phyloP scores from a whole-genome alignment of 2,888 invertebrate species.

The Prosopocoilus inquinatus region DNA sequence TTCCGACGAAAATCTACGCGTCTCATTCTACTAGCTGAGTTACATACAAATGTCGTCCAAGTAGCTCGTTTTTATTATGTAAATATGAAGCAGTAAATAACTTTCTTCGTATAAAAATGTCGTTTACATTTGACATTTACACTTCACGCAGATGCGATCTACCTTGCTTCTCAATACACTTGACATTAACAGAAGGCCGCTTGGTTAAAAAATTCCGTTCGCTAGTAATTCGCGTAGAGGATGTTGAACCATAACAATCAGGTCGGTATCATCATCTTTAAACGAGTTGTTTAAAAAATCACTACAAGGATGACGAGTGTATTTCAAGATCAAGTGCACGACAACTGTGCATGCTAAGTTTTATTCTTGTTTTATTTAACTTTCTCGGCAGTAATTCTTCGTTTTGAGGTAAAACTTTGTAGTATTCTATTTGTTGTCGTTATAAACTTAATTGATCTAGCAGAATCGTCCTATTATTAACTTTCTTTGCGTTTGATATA shows the following conservation, averaged over 20 bases:
- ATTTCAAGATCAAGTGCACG: not conserved
- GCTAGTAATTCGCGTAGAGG: not conserved
- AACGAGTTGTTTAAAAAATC: no score
- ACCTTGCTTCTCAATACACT: not conserved
- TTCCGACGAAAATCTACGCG: not conserved
- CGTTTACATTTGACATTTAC: not conserved
- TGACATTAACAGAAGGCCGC: not conserved
- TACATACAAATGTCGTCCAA: not conserved
- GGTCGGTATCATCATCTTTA: not conserved
- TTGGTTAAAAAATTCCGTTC: not conserved
- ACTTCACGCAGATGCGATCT: not conserved
- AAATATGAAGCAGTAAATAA: not conserved
- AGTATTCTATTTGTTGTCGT: no score
- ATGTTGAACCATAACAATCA: not conserved
- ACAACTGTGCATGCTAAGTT: no score
- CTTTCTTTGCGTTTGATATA: no score
- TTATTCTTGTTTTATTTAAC: no score
- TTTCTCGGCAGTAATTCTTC: no score
- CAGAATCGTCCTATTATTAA: no score
- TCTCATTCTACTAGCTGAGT: not conserved
- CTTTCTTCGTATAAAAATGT: conserved; percentile 1
- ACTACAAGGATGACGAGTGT: not conserved
- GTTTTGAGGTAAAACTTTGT: no score
- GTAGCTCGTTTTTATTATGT: not conserved
- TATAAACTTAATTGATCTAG: no score